These are phyloP conservation scores for Halcyon leucocephala DNA, from an alignment of 2,797 vertebrate species.

Conservation along the genomic window DNA sequence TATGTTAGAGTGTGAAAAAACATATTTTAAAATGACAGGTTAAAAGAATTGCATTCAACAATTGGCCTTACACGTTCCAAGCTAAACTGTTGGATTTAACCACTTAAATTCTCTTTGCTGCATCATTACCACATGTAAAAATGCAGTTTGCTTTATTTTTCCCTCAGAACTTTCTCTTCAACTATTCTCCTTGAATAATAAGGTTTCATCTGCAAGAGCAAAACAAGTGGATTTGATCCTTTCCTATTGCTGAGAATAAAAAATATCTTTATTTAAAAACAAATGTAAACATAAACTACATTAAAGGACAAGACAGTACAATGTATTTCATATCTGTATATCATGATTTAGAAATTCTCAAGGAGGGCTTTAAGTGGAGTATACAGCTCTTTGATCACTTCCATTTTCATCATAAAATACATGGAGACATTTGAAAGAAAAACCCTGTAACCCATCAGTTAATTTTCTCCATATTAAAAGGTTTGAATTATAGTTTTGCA, in stretches of 20 bases:
- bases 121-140: not conserved
- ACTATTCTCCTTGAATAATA: not conserved
- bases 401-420: not conserved
- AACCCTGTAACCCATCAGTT: not conserved
- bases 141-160: not conserved
- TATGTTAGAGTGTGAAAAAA: not conserved
- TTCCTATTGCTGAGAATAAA: not conserved
- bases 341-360: not conserved
- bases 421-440: not conserved
- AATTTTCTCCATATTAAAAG: not conserved
- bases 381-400: not conserved
- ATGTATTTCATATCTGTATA: not conserved
- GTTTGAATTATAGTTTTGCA: not conserved
- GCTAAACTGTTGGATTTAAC: not conserved
- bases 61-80: not conserved
- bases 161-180: not conserved
- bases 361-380: not conserved
- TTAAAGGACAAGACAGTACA: not conserved
- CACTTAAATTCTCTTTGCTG: not conserved
- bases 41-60: not conserved
- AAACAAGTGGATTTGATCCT: not conserved
- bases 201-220: not conserved
- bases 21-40: slow-evolving; percentile 23
- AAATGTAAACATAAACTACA: not conserved
- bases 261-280: not conserved